Base-by-base conservation (phyloP, 2,113 vertebrate genomes). In the Megaleporinus macrocephalus region DNA sequence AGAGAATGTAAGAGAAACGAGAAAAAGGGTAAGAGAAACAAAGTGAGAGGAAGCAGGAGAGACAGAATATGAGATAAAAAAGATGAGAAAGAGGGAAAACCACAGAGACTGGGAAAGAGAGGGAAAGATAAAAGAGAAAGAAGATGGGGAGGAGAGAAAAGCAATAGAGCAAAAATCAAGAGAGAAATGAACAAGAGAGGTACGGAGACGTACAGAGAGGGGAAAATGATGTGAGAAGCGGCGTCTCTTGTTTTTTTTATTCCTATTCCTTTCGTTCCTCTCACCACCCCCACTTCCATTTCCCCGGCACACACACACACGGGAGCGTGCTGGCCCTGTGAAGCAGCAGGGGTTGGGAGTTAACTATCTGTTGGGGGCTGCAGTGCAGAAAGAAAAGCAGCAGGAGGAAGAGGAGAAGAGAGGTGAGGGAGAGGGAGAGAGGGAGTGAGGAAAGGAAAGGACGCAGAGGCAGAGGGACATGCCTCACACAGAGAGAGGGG, bases 331-430 rank as follows among this genome's bases (percentile, higher is more conserved):
- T 29, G 70, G 70, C 71, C 79, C 12, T 65, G 59, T 65, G 70
- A 81, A 74, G 71, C 79, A 74, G 71, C 71, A 81, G 70, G 76
- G 76, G 84, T 85, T 81, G 84, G 72, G 76, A 78, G 77, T 85
- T 83, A 76, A 82, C 76, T 78, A 76, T 79, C 70, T 78, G 80
- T 41, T 61, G 71, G 51, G 76, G 71, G 79, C 61, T 78, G 74
- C 69, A 78, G 51, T 66, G 80, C 61, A 79, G 80, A 82, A 65
- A 61, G 57, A 66, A 66, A 84, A 84, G 41, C 83, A 81, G 83
- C 83, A 69, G 51, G 79, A 85, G 68, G 80, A 76, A 78, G 20
- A 51, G 57, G 16, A 69, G 73, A 53, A 69, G 44, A 30, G 81
- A 75, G 86, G 85, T 70, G 22, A 86, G 85, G 49, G 84, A 75